Evolutionary conservation across 2,797 vertebrate species (phyloP).

Genomic region (Danionella dracula): DNA sequence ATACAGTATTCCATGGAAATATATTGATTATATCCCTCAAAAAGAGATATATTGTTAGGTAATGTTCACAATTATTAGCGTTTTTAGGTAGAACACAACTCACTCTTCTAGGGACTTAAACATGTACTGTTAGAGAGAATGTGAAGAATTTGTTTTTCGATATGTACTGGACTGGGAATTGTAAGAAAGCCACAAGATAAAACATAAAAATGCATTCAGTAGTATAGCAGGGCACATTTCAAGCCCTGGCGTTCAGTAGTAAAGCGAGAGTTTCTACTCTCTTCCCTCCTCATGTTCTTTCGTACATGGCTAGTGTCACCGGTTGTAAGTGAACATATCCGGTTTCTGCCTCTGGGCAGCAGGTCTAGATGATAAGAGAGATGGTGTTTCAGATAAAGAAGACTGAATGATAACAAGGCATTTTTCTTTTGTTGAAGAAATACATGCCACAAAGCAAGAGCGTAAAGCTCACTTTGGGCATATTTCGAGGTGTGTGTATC

Average conservation of each 20-base stretch:
- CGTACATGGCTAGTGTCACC: slow-evolving; percentile 39
- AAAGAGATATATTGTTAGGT: too few relatives aligned
- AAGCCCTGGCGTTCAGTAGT: slow-evolving; percentile 63
- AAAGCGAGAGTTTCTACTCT: slow-evolving; percentile 46
- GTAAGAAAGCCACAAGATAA: not conserved
- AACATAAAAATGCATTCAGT: slow-evolving; percentile 45
- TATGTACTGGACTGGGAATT: not conserved
- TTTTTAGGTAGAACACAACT: too few relatives aligned
- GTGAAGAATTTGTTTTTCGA: too few relatives aligned
- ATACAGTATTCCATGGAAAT: not conserved
- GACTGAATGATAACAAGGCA: slow-evolving; percentile 31
- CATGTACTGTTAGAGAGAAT: not conserved
- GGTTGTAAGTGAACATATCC: slow-evolving; percentile 32
- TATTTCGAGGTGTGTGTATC: slow-evolving; percentile 14
- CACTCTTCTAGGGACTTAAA: not conserved
- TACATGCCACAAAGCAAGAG: slow-evolving; percentile 2
- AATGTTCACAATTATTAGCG: too few relatives aligned
- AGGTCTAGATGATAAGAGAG: slow-evolving; percentile 38
- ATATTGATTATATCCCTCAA: slow-evolving; percentile 7
- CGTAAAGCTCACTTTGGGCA: slow-evolving; percentile 22
- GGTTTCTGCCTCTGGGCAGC: slow-evolving; percentile 36
- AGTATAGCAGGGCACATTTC: slow-evolving; percentile 25
- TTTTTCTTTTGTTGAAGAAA: slow-evolving; percentile 18
- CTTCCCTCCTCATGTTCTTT: slow-evolving; percentile 46
- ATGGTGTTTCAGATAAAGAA: slow-evolving; percentile 38